A percentile compares a stretch with the other conserved stretches of the same genome.
phyloP scores from a whole-genome alignment of 2,888 invertebrate genomes.

The Diarsia dahlii region DNA sequence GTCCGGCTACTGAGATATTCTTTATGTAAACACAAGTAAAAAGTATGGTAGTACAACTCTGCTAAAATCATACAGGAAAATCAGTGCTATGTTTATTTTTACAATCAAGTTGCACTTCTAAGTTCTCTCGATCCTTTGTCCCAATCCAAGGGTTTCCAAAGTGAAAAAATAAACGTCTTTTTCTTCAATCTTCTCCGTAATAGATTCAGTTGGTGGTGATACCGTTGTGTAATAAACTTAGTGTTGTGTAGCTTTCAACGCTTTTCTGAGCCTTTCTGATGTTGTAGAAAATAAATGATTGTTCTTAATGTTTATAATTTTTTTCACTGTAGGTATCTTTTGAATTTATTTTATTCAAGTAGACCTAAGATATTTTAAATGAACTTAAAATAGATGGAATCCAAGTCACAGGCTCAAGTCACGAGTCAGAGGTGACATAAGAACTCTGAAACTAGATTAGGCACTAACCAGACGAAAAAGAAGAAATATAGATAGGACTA shows the following conservation, averaged over 20 bases:
- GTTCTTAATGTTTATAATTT: neutral
- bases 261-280: constrained; percentile 2
- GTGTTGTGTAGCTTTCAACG: constrained; percentile 13
- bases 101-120: constrained; percentile 22
- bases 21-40: too few species aligned
- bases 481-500: neutral
- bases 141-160: constrained; percentile 6
- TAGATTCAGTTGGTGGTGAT: constrained; percentile 32
- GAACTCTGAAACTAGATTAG: neutral
- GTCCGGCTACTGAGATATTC: too few species aligned
- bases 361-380: neutral
- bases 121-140: neutral
- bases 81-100: neutral
- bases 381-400: neutral
- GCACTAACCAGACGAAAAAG: neutral
- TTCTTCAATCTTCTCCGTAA: constrained; percentile 50
- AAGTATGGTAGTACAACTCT: too few species aligned
- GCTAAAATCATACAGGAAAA: too few species aligned
- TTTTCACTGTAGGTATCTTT: neutral
- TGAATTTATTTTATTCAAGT: neutral
- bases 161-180: constrained; percentile 28
- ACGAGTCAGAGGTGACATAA: neutral
- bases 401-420: neutral
- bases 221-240: constrained; percentile 31
- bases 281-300: constrained; percentile 20